phyloP scores from a whole-genome alignment of 2,797 vertebrate genomes.

The Anisognathus igniventris region DNA sequence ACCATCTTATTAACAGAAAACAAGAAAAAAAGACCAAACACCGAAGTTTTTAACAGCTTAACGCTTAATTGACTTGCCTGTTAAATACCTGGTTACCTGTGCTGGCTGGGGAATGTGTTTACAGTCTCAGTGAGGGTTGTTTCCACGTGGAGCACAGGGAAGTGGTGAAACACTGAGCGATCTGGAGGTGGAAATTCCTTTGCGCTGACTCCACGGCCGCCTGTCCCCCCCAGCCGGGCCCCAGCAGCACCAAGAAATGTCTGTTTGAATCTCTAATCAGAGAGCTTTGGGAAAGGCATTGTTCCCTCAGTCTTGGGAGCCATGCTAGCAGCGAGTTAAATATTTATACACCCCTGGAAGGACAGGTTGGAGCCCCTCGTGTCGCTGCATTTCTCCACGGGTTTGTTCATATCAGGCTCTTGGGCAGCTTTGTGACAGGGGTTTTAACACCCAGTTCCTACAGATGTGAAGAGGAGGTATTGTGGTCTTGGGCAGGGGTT shows the following conservation, averaged over 20 bases:
- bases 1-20: not conserved
- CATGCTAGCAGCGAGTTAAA: slow-evolving; percentile 14
- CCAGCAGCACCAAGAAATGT: slow-evolving; percentile 25
- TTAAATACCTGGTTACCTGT: not conserved
- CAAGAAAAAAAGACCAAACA: not conserved
- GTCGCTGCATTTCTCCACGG: not conserved
- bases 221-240: slow-evolving; percentile 32
- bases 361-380: not conserved
- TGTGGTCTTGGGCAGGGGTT: rapidly evolving
- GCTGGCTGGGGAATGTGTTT: not conserved
- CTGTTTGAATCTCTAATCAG: slow-evolving; percentile 22
- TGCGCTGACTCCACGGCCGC: not conserved
- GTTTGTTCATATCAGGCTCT: rapidly evolving
- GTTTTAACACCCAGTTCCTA: rapidly evolving
- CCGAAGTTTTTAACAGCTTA: not conserved
- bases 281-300: slow-evolving; percentile 3
- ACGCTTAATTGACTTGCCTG: not conserved
- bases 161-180: not conserved
- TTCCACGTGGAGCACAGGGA: slow-evolving; percentile 29
- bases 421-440: not conserved
- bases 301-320: slow-evolving; percentile 22
- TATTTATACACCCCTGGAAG: slow-evolving; percentile 28
- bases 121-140: not conserved
- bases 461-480: not conserved
- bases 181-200: slow-evolving; percentile 26